A percentile compares a stretch with the other conserved stretches of the same genome.
These are phyloP conservation scores for Philotrypesis tridentata DNA, from an alignment of 1,140 invertebrate species.

Conservation along the genomic window DNA sequence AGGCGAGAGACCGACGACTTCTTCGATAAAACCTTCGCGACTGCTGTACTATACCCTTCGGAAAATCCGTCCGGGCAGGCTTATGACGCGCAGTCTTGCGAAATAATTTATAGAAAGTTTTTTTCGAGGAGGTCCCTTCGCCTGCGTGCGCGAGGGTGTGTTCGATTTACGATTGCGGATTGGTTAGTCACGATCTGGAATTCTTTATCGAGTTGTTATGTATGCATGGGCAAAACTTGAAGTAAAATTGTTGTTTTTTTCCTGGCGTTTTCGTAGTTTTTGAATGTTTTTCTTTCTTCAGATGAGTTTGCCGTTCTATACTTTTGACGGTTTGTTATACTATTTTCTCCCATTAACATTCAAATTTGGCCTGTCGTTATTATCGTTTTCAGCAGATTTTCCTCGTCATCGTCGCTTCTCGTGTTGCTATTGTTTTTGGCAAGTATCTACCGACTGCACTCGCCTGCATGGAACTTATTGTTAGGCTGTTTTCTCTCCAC, in stretches of 20 bases:
- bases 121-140: too few relatives aligned
- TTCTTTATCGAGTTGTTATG: too few relatives aligned
- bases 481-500: neutral
- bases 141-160: too few relatives aligned
- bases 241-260: too few relatives aligned
- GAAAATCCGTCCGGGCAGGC: neutral
- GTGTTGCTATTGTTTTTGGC: too few relatives aligned
- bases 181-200: too few relatives aligned
- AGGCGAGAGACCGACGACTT: neutral
- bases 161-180: too few relatives aligned
- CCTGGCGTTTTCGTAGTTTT: too few relatives aligned
- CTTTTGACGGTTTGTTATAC: neutral
- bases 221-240: too few relatives aligned
- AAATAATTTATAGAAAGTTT: constrained; percentile 3
- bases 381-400: neutral
- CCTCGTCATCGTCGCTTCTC: too few relatives aligned
- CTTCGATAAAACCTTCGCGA: neutral
- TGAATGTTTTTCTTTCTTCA: too few relatives aligned
- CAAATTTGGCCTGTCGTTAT: neutral
- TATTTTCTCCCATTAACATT: neutral
- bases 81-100: constrained; percentile 4
- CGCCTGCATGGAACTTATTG: neutral
- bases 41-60: neutral
- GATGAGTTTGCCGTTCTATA: neutral
- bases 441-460: neutral